Conservation (phyloP, 2,113 vertebrate genomes). For the Urocitellus parryii region DNA sequence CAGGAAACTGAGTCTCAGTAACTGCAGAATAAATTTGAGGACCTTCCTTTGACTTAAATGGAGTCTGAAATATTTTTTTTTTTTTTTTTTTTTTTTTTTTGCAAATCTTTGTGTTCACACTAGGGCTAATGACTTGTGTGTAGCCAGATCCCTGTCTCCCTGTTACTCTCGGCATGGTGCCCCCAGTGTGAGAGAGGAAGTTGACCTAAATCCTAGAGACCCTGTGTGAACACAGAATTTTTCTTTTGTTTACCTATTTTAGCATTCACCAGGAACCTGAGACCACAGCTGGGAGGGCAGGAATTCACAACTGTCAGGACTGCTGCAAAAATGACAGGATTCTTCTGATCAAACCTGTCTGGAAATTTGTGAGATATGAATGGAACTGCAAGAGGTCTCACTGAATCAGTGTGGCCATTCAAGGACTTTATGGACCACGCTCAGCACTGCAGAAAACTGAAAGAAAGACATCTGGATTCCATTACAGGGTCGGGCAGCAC, state of each 20-base stretch:
- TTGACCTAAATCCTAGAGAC: neutral
- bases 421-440: neutral
- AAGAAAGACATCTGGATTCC: constrained; percentile 23
- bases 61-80: neutral
- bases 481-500: neutral
- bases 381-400: neutral
- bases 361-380: neutral
- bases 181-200: neutral
- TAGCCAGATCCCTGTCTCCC: neutral
- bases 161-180: neutral
- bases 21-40: neutral
- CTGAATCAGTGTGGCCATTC: neutral
- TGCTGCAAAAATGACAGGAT: neutral
- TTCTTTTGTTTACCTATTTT: neutral
- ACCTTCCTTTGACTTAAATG: neutral
- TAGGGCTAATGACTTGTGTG: neutral
- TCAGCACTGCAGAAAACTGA: neutral
- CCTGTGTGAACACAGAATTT: neutral
- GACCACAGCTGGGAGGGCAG: neutral
- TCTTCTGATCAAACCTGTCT: neutral
- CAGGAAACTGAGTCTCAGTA: neutral
- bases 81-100: neutral
- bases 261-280: neutral
- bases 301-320: neutral
- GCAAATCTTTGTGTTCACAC: neutral